Conservation (phyloP, 2,888 invertebrate genomes). For the Pollenia griseotomentosa region DNA sequence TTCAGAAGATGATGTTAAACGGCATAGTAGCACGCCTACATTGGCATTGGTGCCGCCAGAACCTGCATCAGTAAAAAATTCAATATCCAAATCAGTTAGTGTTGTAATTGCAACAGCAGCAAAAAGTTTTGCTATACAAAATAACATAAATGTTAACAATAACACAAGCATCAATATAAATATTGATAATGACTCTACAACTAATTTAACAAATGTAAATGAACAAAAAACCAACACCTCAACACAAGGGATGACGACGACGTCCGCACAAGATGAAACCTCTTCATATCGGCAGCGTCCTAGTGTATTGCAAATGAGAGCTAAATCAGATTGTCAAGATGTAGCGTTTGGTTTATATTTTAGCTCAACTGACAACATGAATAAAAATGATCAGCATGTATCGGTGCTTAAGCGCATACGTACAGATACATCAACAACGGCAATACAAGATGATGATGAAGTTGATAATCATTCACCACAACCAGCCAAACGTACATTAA, state of each 20-base stretch:
- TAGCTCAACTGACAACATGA: slow-evolving; percentile 32
- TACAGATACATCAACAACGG: slow-evolving; percentile 18
- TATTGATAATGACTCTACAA: slow-evolving; percentile 37
- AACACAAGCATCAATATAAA: slow-evolving; percentile 5
- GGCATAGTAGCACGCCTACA: slow-evolving; percentile 76
- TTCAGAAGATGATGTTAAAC: slow-evolving; percentile 65
- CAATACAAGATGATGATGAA: slow-evolving; percentile 15
- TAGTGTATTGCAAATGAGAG: slow-evolving; percentile 70
- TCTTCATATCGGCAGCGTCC: slow-evolving; percentile 43
- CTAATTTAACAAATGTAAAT: slow-evolving; percentile 14
- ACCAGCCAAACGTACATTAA: slow-evolving; percentile 69
- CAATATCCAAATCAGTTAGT: slow-evolving; percentile 84
- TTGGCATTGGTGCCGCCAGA: slow-evolving; percentile 84
- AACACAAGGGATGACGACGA: slow-evolving; percentile 12
- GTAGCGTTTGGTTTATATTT: neutral
- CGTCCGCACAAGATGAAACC: neutral
- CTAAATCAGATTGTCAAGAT: slow-evolving; percentile 37
- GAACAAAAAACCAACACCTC: slow-evolving; percentile 36
- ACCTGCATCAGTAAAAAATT: slow-evolving; percentile 81
- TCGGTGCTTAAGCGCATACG: slow-evolving; percentile 73
- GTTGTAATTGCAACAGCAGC: slow-evolving; percentile 82
- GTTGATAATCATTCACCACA: slow-evolving; percentile 27
- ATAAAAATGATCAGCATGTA: slow-evolving; percentile 53
- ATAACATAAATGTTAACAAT: slow-evolving; percentile 73
- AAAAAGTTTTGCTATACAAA: slow-evolving; percentile 78